A percentile compares a stretch with the other conserved stretches of the same genome.
Evolutionary conservation across 2,888 invertebrate species (phyloP).

Genomic region (Pteria penguin): DNA sequence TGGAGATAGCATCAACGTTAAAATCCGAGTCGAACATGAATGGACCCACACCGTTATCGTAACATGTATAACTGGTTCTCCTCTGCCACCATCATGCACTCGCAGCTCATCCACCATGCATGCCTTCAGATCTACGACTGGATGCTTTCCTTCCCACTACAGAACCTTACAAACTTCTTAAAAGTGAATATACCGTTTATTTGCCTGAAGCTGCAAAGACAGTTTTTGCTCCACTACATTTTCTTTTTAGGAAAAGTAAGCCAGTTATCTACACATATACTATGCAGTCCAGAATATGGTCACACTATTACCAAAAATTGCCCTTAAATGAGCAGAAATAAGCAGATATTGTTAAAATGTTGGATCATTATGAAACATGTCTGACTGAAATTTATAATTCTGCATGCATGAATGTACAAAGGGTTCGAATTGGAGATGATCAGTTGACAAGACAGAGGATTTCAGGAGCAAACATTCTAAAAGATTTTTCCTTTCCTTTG

Average conservation of each 20-base stretch:
- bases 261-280: no score
- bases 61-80: slow-evolving; percentile 11
- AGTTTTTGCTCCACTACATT: neutral
- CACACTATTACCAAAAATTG: no score
- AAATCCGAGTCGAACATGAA: slow-evolving; percentile 11
- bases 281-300: no score
- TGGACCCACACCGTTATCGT: slow-evolving; percentile 3
- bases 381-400: neutral
- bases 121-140: neutral
- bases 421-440: neutral
- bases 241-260: neutral
- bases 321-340: slow-evolving; percentile 20
- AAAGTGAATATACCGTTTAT: neutral
- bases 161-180: neutral
- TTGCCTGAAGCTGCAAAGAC: neutral
- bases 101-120: neutral
- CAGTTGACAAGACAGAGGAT: slow-evolving; percentile 24
- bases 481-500: no score
- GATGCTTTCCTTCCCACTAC: neutral
- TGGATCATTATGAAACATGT: slow-evolving; percentile 9
- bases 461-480: no score
- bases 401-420: neutral
- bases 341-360: slow-evolving; percentile 18
- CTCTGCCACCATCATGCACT: slow-evolving; percentile 8
- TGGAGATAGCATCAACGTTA: slow-evolving; percentile 20